phyloP scores from a whole-genome alignment of 2,888 invertebrate genomes.

The Nasonia oneida region DNA sequence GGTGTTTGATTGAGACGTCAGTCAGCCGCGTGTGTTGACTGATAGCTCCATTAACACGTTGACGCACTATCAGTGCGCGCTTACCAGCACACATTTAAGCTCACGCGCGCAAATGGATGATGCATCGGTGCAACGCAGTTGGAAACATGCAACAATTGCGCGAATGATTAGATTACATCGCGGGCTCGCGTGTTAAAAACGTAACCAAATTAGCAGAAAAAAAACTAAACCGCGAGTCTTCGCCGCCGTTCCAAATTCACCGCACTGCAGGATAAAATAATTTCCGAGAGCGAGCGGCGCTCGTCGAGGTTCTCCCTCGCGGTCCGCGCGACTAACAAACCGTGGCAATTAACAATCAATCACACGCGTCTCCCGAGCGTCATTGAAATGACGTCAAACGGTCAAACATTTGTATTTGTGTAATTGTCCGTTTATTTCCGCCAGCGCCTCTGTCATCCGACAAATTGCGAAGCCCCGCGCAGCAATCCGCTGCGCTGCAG shows the following conservation, averaged over 20 bases:
- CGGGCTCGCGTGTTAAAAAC: background rate
- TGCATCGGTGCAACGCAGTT: background rate
- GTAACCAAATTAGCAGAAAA: too few species aligned
- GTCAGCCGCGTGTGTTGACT: conserved; percentile 72
- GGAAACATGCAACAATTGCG: conserved; percentile 8
- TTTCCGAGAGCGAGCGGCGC: background rate
- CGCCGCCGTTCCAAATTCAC: too few species aligned
- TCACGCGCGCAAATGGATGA: conserved; percentile 13
- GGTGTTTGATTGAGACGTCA: conserved; percentile 75
- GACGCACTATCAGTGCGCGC: conserved; percentile 69
- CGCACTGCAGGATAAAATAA: too few species aligned
- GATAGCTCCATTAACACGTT: conserved; percentile 74
- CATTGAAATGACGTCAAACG: conserved; percentile 77
- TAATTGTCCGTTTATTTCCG: conserved; percentile 79
- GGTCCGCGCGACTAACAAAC: conserved; percentile 76
- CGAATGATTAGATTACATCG: background rate
- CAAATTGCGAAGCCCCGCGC: conserved; percentile 73
- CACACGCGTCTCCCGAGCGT: conserved; percentile 78
- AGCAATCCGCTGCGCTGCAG: too few species aligned
- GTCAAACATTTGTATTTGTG: conserved; percentile 78
- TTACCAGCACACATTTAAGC: conserved; percentile 65
- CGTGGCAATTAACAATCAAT: conserved; percentile 79
- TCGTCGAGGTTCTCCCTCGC: background rate
- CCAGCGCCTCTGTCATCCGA: conserved; percentile 78
- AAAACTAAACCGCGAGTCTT: too few species aligned